A percentile compares a stretch with the other conserved stretches of the same genome.
These are phyloP conservation scores for Amorpha juglandis DNA, from an alignment of 2,888 invertebrate species.

Conservation along the genomic window DNA sequence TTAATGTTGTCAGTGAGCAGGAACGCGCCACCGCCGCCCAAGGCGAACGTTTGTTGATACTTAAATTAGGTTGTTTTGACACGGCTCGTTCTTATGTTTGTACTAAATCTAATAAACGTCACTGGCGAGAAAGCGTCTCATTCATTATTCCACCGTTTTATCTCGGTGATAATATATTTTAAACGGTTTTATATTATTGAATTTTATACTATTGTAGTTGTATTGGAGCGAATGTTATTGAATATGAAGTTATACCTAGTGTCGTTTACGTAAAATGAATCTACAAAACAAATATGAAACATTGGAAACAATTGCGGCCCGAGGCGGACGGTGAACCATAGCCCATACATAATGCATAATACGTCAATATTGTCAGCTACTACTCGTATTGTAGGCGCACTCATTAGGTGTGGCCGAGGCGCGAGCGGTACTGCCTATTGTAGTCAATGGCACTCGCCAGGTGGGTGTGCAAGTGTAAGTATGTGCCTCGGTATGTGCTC, in stretches of 20 bases:
- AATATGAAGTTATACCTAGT: background rate
- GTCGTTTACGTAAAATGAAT: conserved; percentile 39
- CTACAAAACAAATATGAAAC: conserved; percentile 49
- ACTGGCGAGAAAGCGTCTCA: conserved; percentile 66
- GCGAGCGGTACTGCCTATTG: conserved; percentile 65
- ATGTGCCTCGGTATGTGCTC: conserved; percentile 56
- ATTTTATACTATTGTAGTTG: conserved; percentile 39
- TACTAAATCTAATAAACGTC: conserved; percentile 83
- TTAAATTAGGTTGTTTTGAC: conserved; percentile 84
- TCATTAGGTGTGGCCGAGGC: conserved; percentile 68
- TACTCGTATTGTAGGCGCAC: conserved; percentile 67
- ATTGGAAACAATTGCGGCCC: conserved; percentile 63
- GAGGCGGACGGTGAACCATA: conserved; percentile 54
- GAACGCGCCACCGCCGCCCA: conserved; percentile 76
- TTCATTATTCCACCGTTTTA: conserved; percentile 66
- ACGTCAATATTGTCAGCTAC: conserved; percentile 76
- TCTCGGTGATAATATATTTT: conserved; percentile 55
- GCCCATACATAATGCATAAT: conserved; percentile 69
- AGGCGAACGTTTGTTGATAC: conserved; percentile 84
- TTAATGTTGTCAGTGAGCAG: conserved; percentile 82
- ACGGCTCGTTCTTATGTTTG: conserved; percentile 83
- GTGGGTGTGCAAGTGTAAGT: conserved; percentile 81
- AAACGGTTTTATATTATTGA: conserved; percentile 50
- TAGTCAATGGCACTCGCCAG: conserved; percentile 77
- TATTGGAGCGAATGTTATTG: background rate